A percentile compares a stretch with the other conserved stretches of the same genome.
phyloP scores from a whole-genome alignment of 2,888 invertebrate genomes.

The Rhamphomyia laevipes region DNA sequence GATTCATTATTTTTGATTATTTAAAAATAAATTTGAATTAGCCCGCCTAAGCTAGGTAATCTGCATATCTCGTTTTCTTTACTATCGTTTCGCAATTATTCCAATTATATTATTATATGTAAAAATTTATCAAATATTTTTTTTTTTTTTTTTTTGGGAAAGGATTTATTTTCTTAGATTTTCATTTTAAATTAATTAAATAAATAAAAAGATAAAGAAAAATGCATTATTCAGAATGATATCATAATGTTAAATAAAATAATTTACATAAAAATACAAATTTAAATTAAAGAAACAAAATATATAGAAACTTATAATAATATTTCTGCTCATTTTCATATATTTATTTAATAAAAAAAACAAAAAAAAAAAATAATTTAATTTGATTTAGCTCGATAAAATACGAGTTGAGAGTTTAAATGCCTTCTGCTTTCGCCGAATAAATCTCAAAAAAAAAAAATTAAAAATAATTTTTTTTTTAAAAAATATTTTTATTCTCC shows the following conservation, averaged over 20 bases:
- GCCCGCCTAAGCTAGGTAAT: too few relatives aligned
- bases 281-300: neutral
- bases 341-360: neutral
- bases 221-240: slow-evolving; percentile 1
- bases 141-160: too few relatives aligned
- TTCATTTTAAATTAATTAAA: neutral
- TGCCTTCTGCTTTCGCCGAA: neutral
- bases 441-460: neutral
- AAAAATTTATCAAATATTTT: too few relatives aligned
- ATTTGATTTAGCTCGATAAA: neutral
- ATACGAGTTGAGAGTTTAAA: slow-evolving; percentile 5
- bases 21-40: too few relatives aligned
- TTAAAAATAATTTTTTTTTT: neutral
- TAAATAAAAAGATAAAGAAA: neutral
- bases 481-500: slow-evolving; percentile 55
- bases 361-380: neutral
- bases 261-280: neutral
- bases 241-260: neutral
- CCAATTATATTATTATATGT: too few relatives aligned
- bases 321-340: neutral
- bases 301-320: neutral
- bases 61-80: too few relatives aligned
- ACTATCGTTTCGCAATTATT: too few relatives aligned
- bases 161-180: too few relatives aligned
- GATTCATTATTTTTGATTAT: too few relatives aligned